Base-by-base conservation (phyloP, 2,797 vertebrate species). In the Tapirus indicus region DNA sequence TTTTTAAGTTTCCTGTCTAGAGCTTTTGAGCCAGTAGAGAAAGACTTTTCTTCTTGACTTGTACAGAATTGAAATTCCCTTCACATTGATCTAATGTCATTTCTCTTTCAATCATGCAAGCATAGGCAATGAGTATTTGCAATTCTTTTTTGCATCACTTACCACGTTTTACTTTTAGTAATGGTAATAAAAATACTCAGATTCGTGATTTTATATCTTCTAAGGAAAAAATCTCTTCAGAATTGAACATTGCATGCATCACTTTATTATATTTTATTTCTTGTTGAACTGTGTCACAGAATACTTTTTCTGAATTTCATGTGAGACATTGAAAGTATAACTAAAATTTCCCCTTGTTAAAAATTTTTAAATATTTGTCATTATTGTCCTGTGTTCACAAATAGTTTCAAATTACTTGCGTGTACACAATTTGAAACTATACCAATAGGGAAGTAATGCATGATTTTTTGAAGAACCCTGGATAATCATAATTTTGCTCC, bases 61-160 rank as follows among this genome's bases (percentile, higher is more conserved):
- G 7, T 54, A 87, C 27, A 94, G 69, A 96, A 95, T 11, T 97
- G 87, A 95, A 97, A 96, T 95, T 77, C 54, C 56, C 49, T 93
- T 96, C 83, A 87, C 35, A 92, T 32, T 77, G 86, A 95, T 95
- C 94, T 90, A 91, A 87, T 92, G 66, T 77, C 62, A 93, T 79
- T 94, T 95, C 80, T 97, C 47, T 89, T 95, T 91, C 21, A 35
- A 86, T 97, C 83, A 91, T 79, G 74, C 5, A 60, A 86, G 60
- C 69, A 95, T 16, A 84, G 64, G n/a, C 32, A 95, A 75, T 64
- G 35, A 35, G n/a, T 44, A 5, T 79, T 94, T 66, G 68, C 72
- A 54, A 85, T 84, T 95, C 49, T 66, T 90, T 56, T 94, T 80
- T 92, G 17, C 13, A 94, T 84, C 82, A 77, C 21, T 14, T 80